Percentiles rank a stretch among this genome's conserved stretches.
Conservation (phyloP, 2,797 vertebrate species). For the Vespertilio murinus region DNA sequence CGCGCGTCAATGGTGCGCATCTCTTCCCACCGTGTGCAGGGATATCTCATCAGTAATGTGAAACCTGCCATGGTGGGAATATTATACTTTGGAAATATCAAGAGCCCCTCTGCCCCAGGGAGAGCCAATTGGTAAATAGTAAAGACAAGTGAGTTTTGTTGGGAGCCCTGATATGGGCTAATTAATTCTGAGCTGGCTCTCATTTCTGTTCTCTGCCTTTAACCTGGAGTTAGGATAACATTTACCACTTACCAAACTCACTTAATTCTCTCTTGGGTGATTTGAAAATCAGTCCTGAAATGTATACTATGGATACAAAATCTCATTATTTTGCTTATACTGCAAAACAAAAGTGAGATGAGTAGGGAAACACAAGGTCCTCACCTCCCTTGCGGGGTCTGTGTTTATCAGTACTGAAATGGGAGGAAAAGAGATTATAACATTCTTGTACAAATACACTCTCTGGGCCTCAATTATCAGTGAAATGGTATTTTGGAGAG, state of each 20-base stretch:
- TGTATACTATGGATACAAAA: background rate
- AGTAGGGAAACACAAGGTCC: background rate
- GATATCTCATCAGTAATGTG: background rate
- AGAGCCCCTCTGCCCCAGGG: background rate
- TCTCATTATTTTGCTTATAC: background rate
- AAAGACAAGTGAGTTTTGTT: background rate
- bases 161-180: background rate
- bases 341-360: background rate
- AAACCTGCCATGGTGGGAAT: background rate
- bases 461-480: background rate
- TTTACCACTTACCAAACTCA: background rate
- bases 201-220: background rate
- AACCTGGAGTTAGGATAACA: background rate
- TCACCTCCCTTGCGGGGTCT: rapidly evolving
- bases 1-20: rapidly evolving
- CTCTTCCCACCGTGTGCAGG: background rate
- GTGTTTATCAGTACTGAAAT: rapidly evolving
- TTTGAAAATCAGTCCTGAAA: background rate
- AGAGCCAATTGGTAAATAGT: background rate
- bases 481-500: background rate
- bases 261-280: background rate
- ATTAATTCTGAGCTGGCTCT: background rate
- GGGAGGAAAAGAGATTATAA: background rate
- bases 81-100: rapidly evolving
- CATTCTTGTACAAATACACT: rapidly evolving